Percentiles rank a stretch among this genome's conserved stretches.
These are phyloP conservation scores for Gymnosoma rotundatum DNA, from an alignment of 2,888 invertebrate species.

Conservation along the genomic window DNA sequence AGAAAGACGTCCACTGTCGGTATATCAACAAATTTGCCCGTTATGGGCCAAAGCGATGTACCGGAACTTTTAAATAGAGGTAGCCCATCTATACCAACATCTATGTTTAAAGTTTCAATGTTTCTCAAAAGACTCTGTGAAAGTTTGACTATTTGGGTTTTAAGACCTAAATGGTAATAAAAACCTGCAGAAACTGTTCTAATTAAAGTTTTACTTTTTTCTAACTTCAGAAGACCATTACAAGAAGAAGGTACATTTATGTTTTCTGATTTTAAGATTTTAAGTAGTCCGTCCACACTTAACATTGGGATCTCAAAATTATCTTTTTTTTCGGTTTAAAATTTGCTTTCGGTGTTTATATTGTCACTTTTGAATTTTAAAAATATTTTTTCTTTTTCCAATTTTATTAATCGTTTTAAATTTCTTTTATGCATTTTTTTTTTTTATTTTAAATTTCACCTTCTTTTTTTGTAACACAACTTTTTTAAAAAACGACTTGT, in stretches of 20 bases:
- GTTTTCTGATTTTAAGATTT: neutral
- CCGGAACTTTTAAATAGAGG: neutral
- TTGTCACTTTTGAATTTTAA: too few species aligned
- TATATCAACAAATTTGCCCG: conserved; percentile 1
- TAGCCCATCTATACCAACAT: neutral
- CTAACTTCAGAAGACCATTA: neutral
- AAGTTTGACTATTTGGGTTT: neutral
- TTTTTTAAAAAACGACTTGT: too few species aligned
- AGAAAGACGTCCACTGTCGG: neutral
- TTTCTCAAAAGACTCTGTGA: neutral
- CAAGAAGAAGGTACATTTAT: neutral
- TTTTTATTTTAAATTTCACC: too few species aligned
- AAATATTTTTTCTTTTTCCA: too few species aligned
- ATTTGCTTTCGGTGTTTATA: too few species aligned
- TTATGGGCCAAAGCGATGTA: conserved; percentile 1
- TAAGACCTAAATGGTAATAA: neutral
- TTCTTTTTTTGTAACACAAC: too few species aligned
- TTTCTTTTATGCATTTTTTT: too few species aligned
- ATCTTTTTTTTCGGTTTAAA: too few species aligned
- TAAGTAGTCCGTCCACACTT: neutral
- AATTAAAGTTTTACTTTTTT: neutral
- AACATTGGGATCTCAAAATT: too few species aligned
- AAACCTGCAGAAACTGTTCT: neutral
- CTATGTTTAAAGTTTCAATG: neutral
- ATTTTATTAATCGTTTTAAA: too few species aligned